These are phyloP conservation scores for Sceloporus tristichus DNA, from an alignment of 2,113 vertebrate species.

Conservation along the genomic window DNA sequence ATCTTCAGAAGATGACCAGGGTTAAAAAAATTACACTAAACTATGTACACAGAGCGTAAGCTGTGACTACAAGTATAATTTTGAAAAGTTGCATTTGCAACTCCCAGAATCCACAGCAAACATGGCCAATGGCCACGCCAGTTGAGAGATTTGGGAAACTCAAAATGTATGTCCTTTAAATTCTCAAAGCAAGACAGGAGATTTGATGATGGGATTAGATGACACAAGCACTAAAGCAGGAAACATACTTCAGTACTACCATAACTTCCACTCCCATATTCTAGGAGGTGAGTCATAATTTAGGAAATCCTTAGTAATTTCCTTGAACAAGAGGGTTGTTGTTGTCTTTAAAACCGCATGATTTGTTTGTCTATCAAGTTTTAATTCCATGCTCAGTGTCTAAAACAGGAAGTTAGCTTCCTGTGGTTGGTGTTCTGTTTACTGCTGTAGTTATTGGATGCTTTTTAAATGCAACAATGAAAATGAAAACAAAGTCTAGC, in stretches of 20 bases:
- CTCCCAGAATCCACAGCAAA: too few relatives aligned
- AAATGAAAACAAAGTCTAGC: not conserved
- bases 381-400: not conserved
- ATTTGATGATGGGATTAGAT: not conserved
- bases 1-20: not conserved
- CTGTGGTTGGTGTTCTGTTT: not conserved
- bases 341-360: not conserved
- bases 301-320: not conserved
- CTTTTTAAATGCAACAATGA: not conserved
- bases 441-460: not conserved
- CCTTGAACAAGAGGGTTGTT: not conserved
- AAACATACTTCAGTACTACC: not conserved
- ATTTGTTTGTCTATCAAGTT: not conserved
- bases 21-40: not conserved
- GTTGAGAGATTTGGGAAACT: too few relatives aligned
- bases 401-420: not conserved
- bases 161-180: too few relatives aligned
- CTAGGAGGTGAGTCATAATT: not conserved
- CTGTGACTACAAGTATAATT: not conserved
- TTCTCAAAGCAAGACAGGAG: too few relatives aligned
- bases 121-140: too few relatives aligned
- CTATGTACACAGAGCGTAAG: not conserved
- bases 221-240: not conserved
- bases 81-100: too few relatives aligned
- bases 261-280: not conserved